These are phyloP conservation scores for Enteromius thamalakanensis DNA, from an alignment of 2,797 vertebrate species.

Conservation along the genomic window DNA sequence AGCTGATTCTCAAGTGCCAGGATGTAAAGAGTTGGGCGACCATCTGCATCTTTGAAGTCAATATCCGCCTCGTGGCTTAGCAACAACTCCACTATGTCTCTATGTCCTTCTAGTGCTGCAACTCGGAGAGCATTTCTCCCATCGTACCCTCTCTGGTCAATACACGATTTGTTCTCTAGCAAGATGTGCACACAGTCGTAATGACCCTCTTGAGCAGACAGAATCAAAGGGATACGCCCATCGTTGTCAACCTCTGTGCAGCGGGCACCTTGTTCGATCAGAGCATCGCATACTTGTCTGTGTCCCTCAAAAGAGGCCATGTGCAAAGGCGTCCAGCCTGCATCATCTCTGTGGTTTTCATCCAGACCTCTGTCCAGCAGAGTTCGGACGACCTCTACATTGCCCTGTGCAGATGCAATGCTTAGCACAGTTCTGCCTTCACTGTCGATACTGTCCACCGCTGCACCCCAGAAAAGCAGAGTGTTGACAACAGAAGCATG, in stretches of 20 bases:
- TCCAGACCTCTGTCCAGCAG: conserved; percentile 98
- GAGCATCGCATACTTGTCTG: conserved; percentile 92
- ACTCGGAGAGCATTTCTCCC: conserved; percentile 94
- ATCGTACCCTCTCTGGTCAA: conserved; percentile 95
- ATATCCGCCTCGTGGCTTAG: conserved; percentile 91
- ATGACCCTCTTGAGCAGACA: conserved; percentile 95
- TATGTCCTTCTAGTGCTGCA: conserved; percentile 92
- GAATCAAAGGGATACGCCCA: conserved; percentile 91
- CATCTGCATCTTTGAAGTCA: conserved; percentile 94
- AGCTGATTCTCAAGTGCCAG: conserved; percentile 96
- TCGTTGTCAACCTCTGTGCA: conserved; percentile 96
- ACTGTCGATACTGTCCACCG: conserved; percentile 96
- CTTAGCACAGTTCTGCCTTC: conserved; percentile 97
- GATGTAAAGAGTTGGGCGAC: conserved; percentile 95
- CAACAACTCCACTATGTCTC: conserved; percentile 93
- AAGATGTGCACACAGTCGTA: conserved; percentile 95
- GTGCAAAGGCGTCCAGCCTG: conserved; percentile 97
- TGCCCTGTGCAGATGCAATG: conserved; percentile 97
- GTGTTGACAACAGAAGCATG: conserved; percentile 96
- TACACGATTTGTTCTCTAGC: conserved; percentile 90
- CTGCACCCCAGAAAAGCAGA: conserved; percentile 96
- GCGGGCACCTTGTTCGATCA: conserved; percentile 96
- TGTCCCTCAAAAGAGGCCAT: conserved; percentile 98
- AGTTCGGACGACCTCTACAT: conserved; percentile 96
- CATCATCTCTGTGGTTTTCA: conserved; percentile 96